Percentiles rank a stretch among this genome's conserved stretches.
Evolutionary conservation across 2,113 vertebrate species (phyloP).

Genomic region (Eurypyga helias): DNA sequence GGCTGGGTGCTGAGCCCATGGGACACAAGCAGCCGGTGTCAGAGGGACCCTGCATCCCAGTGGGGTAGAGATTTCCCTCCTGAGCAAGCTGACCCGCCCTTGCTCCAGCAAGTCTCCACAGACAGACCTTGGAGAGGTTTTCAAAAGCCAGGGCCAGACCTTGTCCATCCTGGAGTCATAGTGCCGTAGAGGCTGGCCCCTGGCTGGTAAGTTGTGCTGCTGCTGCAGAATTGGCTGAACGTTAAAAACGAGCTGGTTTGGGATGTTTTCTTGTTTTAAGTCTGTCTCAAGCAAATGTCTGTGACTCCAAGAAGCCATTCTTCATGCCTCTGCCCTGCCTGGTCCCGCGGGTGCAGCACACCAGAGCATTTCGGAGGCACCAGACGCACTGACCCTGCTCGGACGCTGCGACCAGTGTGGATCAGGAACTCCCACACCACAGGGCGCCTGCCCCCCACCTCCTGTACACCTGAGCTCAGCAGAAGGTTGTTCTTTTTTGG

Average conservation of each 20-base stretch:
- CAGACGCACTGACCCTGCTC: neutral
- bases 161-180: neutral
- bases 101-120: neutral
- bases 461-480: neutral
- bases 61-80: neutral
- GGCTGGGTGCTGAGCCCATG: fast-evolving
- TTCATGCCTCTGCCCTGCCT: neutral
- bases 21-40: neutral
- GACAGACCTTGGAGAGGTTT: neutral
- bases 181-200: neutral
- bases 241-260: neutral
- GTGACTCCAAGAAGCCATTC: neutral
- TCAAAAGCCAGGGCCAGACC: neutral
- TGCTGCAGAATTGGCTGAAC: neutral
- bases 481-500: neutral
- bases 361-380: fast-evolving
- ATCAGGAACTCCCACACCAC: fast-evolving
- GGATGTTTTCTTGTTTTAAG: neutral
- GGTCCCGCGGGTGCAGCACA: neutral
- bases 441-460: neutral
- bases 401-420: fast-evolving
- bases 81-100: neutral
- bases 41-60: neutral
- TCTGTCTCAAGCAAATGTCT: neutral
- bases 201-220: neutral